A percentile compares a stretch with the other conserved stretches of the same genome.
Evolutionary conservation across 2,113 vertebrate species (phyloP).

Genomic region (Pomatostomus ruficeps): DNA sequence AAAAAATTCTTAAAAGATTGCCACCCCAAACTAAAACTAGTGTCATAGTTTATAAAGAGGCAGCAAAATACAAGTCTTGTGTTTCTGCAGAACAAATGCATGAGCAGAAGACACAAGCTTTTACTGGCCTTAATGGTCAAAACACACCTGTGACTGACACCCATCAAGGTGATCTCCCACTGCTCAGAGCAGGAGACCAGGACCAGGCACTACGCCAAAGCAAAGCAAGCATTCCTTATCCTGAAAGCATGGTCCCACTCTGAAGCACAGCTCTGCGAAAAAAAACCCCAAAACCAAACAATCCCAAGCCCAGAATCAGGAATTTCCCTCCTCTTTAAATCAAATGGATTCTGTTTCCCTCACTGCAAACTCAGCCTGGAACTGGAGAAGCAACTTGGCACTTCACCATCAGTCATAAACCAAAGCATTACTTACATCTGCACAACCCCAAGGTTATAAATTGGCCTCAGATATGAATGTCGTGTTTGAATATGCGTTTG

Average conservation of each 20-base stretch:
- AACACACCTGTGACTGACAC: not conserved
- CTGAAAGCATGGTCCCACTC: not conserved
- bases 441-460: rapidly evolving
- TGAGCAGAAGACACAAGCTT: not conserved
- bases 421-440: not conserved
- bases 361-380: not conserved
- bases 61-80: not conserved
- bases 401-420: not conserved
- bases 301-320: not conserved
- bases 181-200: not conserved
- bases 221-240: not conserved
- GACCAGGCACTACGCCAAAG: not conserved
- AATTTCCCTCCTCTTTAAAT: not conserved
- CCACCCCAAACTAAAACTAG: not conserved
- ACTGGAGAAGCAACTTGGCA: not conserved
- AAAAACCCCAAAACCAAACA: not conserved
- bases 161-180: not conserved
- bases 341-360: not conserved
- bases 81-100: not conserved
- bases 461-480: not conserved
- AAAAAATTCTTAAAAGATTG: not conserved
- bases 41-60: not conserved
- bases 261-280: not conserved
- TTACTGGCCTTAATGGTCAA: not conserved
- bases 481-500: not conserved